These are phyloP conservation scores for Sparus aurata DNA, from an alignment of 2,797 vertebrate genomes.

Conservation along the genomic window DNA sequence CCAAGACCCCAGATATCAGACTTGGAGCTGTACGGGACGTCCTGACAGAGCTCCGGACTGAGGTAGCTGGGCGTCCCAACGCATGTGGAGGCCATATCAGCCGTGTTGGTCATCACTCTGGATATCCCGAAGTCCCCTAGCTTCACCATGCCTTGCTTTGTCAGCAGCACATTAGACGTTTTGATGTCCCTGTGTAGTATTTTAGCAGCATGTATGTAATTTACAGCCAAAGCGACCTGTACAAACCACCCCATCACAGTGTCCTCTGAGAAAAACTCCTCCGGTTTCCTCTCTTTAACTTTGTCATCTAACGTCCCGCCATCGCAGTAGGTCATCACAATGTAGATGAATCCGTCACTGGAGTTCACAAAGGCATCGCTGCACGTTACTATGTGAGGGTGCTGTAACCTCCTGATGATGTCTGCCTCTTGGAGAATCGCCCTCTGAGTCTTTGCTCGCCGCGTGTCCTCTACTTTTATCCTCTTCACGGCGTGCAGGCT, in stretches of 20 bases:
- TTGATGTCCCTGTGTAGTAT: slow-evolving; percentile 90
- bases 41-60: slow-evolving; percentile 88
- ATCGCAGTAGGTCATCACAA: slow-evolving; percentile 89
- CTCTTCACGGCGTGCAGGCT: slow-evolving; percentile 85
- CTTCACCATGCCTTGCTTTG: slow-evolving; percentile 83
- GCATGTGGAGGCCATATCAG: slow-evolving; percentile 87
- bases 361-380: slow-evolving; percentile 79
- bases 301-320: slow-evolving; percentile 87
- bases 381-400: slow-evolving; percentile 87
- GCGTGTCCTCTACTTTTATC: slow-evolving; percentile 76
- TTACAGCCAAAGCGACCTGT: slow-evolving; percentile 84
- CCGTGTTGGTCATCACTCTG: slow-evolving; percentile 83
- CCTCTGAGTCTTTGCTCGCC: slow-evolving; percentile 67
- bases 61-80: slow-evolving; percentile 89
- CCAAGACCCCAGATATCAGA: slow-evolving; percentile 90
- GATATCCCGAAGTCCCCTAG: slow-evolving; percentile 90
- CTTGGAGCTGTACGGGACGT: slow-evolving; percentile 88
- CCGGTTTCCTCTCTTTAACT: slow-evolving; percentile 76
- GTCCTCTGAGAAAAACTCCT: slow-evolving; percentile 76
- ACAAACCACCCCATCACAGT: slow-evolving; percentile 86
- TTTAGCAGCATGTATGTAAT: slow-evolving; percentile 83
- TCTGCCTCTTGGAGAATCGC: slow-evolving; percentile 85
- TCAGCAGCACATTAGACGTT: slow-evolving; percentile 88
- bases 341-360: slow-evolving; percentile 79
- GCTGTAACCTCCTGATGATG: slow-evolving; percentile 82